Percentiles rank a stretch among this genome's conserved stretches.
Conservation (phyloP, 2,113 vertebrate species). For the Embiotoca jacksoni region DNA sequence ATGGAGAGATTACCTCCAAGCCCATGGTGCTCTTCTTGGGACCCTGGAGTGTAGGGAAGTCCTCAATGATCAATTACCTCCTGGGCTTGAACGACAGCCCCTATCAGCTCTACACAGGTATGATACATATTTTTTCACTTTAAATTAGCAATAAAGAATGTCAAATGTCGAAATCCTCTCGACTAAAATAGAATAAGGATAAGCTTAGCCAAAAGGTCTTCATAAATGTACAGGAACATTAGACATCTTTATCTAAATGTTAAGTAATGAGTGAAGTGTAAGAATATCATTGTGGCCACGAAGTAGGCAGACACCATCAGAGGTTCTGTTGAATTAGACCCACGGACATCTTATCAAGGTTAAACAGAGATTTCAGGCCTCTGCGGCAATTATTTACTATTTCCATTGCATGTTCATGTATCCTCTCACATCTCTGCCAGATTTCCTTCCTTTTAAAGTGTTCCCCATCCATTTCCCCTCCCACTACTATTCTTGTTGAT, state of each 20-base stretch:
- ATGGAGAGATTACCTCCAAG: conserved; percentile 98
- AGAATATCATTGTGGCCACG: background rate
- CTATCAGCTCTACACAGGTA: conserved; percentile 98
- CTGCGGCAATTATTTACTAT: too few relatives aligned
- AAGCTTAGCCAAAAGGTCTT: too few relatives aligned
- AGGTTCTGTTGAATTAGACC: background rate
- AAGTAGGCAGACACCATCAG: background rate
- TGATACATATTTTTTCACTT: background rate
- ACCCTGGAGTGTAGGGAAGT: conserved; percentile 99
- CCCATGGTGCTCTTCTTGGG: conserved; percentile 98
- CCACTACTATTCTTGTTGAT: background rate
- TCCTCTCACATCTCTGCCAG: too few relatives aligned
- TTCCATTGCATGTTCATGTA: too few relatives aligned
- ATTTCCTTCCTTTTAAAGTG: too few relatives aligned
- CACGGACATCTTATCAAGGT: background rate
- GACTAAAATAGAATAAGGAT: too few relatives aligned
- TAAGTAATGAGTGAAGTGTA: background rate
- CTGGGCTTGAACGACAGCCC: conserved; percentile 92
- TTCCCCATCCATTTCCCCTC: background rate
- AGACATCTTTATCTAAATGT: background rate
- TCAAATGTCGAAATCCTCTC: background rate
- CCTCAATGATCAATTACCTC: conserved; percentile 99
- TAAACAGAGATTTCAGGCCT: background rate
- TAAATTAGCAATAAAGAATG: background rate
- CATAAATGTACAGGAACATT: background rate